Conservation (phyloP, 2,113 vertebrate species). For the Perca flavescens region DNA sequence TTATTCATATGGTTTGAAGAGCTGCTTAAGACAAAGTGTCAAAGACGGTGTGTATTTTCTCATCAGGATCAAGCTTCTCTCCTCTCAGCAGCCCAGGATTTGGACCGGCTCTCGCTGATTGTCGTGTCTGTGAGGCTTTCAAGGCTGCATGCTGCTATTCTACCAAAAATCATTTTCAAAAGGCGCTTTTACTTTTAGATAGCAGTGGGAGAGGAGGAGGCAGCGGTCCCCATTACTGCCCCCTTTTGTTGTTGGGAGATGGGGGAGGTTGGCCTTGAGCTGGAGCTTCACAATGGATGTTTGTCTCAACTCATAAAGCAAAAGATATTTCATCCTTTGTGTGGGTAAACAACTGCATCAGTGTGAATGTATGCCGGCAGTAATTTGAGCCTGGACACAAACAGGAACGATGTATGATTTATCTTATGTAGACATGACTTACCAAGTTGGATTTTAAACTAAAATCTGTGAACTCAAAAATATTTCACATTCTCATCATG, state of each 20-base stretch:
- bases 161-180: constrained; percentile 45
- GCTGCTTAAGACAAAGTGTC: constrained; percentile 9
- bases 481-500: background rate
- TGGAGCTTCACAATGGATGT: constrained; percentile 50
- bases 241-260: constrained; percentile 12
- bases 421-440: background rate
- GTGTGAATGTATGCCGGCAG: background rate
- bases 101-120: background rate
- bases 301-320: constrained; percentile 43
- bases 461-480: background rate
- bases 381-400: background rate
- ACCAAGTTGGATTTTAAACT: background rate
- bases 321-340: constrained; percentile 40
- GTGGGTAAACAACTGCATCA: background rate
- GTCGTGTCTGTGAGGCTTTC: constrained; percentile 5
- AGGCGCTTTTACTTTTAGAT: constrained; percentile 21
- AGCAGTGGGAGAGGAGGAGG: constrained; percentile 27
- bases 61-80: constrained; percentile 13
- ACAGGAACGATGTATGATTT: background rate
- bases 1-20: constrained; percentile 12
- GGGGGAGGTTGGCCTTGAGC: constrained; percentile 29
- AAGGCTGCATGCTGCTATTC: constrained; percentile 26
- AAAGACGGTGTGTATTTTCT: constrained; percentile 10
- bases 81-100: background rate
- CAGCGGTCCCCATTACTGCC: constrained; percentile 1